phyloP scores from a whole-genome alignment of 2,888 invertebrate genomes.

The Sicus ferrugineus region DNA sequence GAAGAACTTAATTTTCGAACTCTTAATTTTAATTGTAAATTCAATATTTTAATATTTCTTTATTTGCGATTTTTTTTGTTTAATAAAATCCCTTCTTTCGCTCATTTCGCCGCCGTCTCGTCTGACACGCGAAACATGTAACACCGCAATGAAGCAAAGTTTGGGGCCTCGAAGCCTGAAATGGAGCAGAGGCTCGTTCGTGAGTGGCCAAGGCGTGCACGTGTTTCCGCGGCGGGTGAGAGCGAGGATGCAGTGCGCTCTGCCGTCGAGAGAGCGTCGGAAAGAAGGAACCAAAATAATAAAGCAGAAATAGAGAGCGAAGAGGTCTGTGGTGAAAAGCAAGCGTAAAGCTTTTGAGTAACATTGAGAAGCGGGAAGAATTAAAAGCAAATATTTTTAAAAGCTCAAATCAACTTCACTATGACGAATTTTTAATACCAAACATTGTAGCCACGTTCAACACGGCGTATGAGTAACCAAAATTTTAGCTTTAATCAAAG shows the following conservation, averaged over 20 bases:
- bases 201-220: constrained; percentile 23
- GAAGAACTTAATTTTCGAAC: background rate
- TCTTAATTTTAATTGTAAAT: background rate
- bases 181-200: constrained; percentile 13
- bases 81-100: background rate
- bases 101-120: constrained; percentile 48
- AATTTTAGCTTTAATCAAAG: background rate
- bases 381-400: background rate
- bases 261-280: constrained; percentile 16
- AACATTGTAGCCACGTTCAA: too few relatives aligned
- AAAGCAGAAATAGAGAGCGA: constrained; percentile 9
- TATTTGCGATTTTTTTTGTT: background rate
- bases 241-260: constrained; percentile 25
- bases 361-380: constrained; percentile 23
- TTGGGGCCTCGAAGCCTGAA: constrained; percentile 51
- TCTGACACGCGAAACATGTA: constrained; percentile 65
- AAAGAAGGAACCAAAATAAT: constrained; percentile 13
- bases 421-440: too few relatives aligned
- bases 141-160: constrained; percentile 63
- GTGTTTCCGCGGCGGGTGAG: constrained; percentile 22
- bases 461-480: too few relatives aligned
- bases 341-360: too few relatives aligned
- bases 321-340: too few relatives aligned
- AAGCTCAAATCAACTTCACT: background rate
- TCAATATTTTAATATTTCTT: background rate